phyloP scores from a whole-genome alignment of 2,113 vertebrate species.

The Epinephelus cyanopodus region DNA sequence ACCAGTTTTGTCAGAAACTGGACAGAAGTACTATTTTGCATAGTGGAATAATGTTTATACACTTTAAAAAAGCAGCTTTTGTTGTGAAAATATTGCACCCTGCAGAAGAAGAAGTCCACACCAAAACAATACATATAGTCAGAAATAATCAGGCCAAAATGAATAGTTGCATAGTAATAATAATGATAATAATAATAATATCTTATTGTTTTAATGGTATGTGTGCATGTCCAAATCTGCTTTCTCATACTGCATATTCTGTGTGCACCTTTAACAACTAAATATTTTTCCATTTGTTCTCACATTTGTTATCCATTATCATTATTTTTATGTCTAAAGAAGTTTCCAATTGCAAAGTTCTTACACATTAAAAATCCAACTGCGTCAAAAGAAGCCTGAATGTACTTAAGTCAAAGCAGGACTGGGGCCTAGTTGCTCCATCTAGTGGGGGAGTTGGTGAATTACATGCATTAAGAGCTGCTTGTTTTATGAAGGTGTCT shows the following conservation, averaged over 20 bases:
- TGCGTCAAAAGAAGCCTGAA: not conserved
- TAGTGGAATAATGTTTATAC: not conserved
- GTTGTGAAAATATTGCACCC: not conserved
- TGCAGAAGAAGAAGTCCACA: not conserved
- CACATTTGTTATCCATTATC: not conserved
- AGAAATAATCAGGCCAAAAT: not conserved
- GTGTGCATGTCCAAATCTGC: not conserved
- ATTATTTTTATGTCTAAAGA: not conserved
- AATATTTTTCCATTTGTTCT: not conserved
- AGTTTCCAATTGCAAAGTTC: not conserved
- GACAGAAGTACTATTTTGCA: not conserved
- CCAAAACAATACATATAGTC: not conserved
- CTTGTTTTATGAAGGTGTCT: conserved; percentile 5
- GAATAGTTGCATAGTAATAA: too few relatives aligned
- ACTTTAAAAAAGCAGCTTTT: not conserved
- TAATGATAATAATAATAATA: too few relatives aligned
- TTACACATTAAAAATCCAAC: not conserved
- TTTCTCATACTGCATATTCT: not conserved
- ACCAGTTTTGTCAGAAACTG: too few relatives aligned
- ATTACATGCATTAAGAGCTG: conserved; percentile 3
- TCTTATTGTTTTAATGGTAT: not conserved
- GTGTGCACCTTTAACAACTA: not conserved
- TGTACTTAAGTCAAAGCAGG: not conserved
- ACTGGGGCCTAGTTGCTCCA: conserved; percentile 34
- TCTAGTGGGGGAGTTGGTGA: conserved; percentile 56